Percentiles rank a stretch among this genome's conserved stretches.
These are phyloP conservation scores for Malurus alboscapulatus DNA, from an alignment of 2,113 vertebrate species.

Conservation along the genomic window DNA sequence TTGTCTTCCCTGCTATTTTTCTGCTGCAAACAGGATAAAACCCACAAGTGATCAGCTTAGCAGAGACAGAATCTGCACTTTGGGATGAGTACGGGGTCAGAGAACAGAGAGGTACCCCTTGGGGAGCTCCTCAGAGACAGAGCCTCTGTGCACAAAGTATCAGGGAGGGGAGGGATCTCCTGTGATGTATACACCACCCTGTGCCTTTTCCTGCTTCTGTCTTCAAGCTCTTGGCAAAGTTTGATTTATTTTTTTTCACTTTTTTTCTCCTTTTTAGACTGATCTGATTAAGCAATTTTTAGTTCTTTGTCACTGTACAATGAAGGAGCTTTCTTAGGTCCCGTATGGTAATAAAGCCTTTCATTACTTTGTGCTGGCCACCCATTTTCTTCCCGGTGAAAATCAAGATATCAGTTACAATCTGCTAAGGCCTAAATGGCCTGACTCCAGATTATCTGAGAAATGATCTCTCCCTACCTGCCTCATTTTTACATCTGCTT, in stretches of 20 bases:
- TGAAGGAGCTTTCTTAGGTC: not conserved
- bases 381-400: conserved; percentile 29
- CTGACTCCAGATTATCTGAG: conserved; percentile 49
- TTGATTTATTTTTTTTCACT: not conserved
- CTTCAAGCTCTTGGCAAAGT: not conserved
- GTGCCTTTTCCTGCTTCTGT: not conserved
- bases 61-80: not conserved
- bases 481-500: conserved; percentile 23
- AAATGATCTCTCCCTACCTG: conserved; percentile 19
- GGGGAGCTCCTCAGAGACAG: not conserved
- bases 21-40: not conserved
- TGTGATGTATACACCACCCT: not conserved
- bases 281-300: not conserved
- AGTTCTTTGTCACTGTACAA: not conserved
- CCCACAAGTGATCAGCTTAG: not conserved
- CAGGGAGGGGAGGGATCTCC: not conserved
- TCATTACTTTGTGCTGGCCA: conserved; percentile 24
- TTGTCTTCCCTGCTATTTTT: conserved; percentile 11
- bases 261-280: not conserved
- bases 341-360: not conserved
- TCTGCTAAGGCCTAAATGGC: conserved; percentile 28
- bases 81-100: not conserved
- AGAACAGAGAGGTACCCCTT: not conserved
- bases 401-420: conserved; percentile 51
- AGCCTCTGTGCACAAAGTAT: not conserved